phyloP scores from a whole-genome alignment of 2,797 vertebrate species.

The Hemitrygon akajei region DNA sequence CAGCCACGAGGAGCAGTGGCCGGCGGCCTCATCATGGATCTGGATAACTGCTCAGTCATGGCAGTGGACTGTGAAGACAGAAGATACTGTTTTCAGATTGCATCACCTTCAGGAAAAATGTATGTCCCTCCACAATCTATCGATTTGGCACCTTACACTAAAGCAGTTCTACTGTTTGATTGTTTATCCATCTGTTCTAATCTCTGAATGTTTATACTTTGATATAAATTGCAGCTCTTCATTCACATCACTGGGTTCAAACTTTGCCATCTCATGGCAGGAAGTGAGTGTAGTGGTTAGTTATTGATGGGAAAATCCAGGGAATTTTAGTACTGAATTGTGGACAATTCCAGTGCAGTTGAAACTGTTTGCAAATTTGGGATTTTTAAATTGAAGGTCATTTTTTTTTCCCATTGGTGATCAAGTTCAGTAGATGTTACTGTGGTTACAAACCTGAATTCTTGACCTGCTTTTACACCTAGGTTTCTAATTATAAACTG shows the following conservation, averaged over 20 bases:
- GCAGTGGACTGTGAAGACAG: constrained; percentile 93
- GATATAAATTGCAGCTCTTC: no score
- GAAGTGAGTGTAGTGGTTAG: not conserved
- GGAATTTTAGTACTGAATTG: not conserved
- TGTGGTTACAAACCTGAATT: not conserved
- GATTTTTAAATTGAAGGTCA: not conserved
- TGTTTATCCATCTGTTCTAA: no score
- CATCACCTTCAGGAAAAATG: constrained; percentile 85
- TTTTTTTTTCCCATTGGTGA: not conserved
- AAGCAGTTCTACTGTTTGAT: not conserved
- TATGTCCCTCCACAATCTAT: constrained; percentile 49
- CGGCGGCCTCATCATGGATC: constrained; percentile 88
- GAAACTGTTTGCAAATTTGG: not conserved
- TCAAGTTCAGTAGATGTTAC: not conserved
- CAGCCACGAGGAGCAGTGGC: constrained; percentile 92
- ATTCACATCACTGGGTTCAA: no score
- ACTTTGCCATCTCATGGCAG: no score
- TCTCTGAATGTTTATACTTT: no score
- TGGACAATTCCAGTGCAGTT: not conserved
- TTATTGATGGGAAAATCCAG: not conserved
- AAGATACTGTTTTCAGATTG: constrained; percentile 96
- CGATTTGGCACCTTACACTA: not conserved
- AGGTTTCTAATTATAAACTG: not conserved
- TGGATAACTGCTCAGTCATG: constrained; percentile 99
- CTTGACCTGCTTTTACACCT: not conserved